Conservation (phyloP, 2,797 vertebrate species). For the Gambelia wislizenii region DNA sequence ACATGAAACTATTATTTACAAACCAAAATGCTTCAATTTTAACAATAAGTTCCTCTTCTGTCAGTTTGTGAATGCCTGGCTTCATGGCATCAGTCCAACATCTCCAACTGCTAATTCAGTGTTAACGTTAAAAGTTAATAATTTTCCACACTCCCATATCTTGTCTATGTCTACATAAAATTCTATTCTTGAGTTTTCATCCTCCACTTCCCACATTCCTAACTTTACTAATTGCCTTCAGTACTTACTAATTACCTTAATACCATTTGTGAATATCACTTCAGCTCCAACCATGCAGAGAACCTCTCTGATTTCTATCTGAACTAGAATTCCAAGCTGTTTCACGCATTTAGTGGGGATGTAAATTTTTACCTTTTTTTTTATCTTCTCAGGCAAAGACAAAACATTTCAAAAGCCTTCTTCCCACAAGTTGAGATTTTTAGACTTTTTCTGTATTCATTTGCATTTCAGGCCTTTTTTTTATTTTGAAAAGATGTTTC, state of each 20-base stretch:
- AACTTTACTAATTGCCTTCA: not conserved
- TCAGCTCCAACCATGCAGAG: not conserved
- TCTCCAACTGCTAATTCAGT: not conserved
- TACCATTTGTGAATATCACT: slow-evolving; percentile 1
- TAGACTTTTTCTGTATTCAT: too few relatives aligned
- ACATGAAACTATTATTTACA: not conserved
- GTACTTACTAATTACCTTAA: not conserved
- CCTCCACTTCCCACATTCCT: not conserved
- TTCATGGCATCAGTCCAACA: not conserved
- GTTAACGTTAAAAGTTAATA: not conserved
- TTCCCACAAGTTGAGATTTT: too few relatives aligned
- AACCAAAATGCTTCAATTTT: not conserved
- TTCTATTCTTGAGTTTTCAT: not conserved
- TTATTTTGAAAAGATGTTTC: too few relatives aligned
- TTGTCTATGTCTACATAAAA: not conserved
- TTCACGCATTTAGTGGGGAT: not conserved
- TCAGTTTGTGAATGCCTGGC: not conserved
- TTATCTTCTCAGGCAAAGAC: too few relatives aligned
- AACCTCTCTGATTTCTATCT: not conserved
- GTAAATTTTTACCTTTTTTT: too few relatives aligned
- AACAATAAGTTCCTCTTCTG: too few relatives aligned
- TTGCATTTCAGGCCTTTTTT: too few relatives aligned
- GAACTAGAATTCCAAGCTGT: not conserved
- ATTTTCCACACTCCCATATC: not conserved
- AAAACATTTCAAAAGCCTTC: too few relatives aligned